Percentiles rank a stretch among this genome's conserved stretches.
Evolutionary conservation across 2,888 invertebrate species (phyloP).

Genomic region (Tuta absoluta): DNA sequence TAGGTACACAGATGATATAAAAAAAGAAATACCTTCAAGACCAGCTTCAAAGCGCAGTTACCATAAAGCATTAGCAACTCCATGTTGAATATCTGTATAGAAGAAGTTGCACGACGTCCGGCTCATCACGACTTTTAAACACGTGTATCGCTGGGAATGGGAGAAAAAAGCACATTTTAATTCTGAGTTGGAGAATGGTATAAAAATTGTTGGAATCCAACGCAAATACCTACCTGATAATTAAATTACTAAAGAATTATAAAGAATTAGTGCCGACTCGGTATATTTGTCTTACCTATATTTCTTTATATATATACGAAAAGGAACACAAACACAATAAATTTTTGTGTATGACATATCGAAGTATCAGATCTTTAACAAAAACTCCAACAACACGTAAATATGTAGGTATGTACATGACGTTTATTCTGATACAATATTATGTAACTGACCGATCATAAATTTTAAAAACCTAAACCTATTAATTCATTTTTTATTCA

Average conservation of each 20-base stretch:
- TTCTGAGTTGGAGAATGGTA: not conserved
- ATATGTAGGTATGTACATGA: not conserved
- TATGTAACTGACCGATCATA: constrained; percentile 32
- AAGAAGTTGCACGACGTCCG: constrained; percentile 38
- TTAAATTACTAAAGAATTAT: too few species aligned
- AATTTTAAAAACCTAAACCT: constrained; percentile 33
- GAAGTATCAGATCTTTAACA: too few species aligned
- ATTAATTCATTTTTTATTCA: constrained; percentile 33
- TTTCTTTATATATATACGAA: too few species aligned
- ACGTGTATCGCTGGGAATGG: constrained; percentile 39
- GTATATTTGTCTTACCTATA: too few species aligned
- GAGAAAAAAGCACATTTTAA: constrained; percentile 1
- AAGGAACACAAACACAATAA: too few species aligned
- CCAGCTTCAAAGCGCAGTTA: constrained; percentile 4
- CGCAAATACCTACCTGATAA: not conserved
- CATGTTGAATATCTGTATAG: constrained; percentile 7
- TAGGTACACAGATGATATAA: not conserved
- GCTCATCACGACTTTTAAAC: constrained; percentile 48
- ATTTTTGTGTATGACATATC: too few species aligned
- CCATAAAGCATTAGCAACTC: not conserved
- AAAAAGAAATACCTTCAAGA: not conserved
- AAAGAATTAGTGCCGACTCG: too few species aligned
- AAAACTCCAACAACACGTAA: not conserved
- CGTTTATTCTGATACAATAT: constrained; percentile 21
- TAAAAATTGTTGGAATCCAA: constrained; percentile 4